phyloP scores from a whole-genome alignment of 2,888 invertebrate genomes.

The Quadroppia sp. region DNA sequence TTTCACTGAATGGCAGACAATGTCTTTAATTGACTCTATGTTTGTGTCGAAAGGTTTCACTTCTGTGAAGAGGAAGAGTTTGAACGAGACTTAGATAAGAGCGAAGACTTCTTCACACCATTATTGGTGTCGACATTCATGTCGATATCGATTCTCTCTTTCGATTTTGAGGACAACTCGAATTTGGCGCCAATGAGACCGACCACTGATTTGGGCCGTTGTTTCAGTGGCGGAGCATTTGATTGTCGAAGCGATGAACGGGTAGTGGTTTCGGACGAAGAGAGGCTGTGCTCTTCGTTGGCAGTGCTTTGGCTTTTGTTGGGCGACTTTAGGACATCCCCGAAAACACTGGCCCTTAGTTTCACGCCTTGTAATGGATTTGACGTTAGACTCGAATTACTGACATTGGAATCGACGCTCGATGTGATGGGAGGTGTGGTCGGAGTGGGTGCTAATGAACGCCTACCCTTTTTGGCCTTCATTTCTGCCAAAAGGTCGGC shows the following conservation, averaged over 20 bases:
- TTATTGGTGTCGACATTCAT: neutral
- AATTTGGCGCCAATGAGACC: slow-evolving; percentile 44
- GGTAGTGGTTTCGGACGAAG: neutral
- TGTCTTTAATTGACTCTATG: neutral
- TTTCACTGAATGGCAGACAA: neutral
- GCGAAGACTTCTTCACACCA: neutral
- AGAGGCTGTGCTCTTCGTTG: slow-evolving; percentile 27
- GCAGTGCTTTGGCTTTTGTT: slow-evolving; percentile 21
- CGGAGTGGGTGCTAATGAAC: slow-evolving; percentile 41
- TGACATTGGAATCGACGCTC: neutral
- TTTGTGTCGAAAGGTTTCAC: too few species aligned
- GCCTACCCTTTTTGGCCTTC: slow-evolving; percentile 47
- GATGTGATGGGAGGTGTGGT: slow-evolving; percentile 11
- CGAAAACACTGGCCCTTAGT: slow-evolving; percentile 39
- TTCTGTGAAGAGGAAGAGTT: slow-evolving; percentile 18
- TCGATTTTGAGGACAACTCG: slow-evolving; percentile 35
- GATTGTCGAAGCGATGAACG: slow-evolving; percentile 23
- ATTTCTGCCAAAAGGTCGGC: slow-evolving; percentile 45
- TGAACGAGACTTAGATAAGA: slow-evolving; percentile 7
- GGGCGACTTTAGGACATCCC: slow-evolving; percentile 39
- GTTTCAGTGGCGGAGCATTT: slow-evolving; percentile 46
- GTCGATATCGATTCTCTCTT: slow-evolving; percentile 17
- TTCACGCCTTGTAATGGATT: slow-evolving; percentile 19
- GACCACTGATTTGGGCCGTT: slow-evolving; percentile 47
- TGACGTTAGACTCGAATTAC: neutral